Evolutionary conservation across 92 coral and sea anemone species (phyloP).

Genomic region (Chrysogorgia sp.): DNA sequence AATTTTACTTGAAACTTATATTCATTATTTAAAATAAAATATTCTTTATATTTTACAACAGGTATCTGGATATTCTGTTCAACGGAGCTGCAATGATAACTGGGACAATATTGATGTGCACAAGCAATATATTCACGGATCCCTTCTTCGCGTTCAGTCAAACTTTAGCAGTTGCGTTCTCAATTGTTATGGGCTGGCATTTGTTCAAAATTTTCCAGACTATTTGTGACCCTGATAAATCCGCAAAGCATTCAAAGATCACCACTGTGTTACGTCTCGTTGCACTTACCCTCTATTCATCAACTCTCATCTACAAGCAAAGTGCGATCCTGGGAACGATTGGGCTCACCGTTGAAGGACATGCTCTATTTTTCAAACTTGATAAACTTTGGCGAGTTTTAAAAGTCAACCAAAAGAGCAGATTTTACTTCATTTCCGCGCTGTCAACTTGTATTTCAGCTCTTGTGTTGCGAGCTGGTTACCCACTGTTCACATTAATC

Average conservation of each 20-base stretch:
- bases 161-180: conserved; percentile 60
- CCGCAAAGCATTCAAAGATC: conserved; percentile 74
- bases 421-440: conserved; percentile 47
- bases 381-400: conserved; percentile 61
- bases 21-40: neutral
- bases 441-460: conserved; percentile 58
- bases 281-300: conserved; percentile 66
- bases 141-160: conserved; percentile 76
- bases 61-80: conserved; percentile 76
- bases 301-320: conserved; percentile 68
- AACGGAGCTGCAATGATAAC: conserved; percentile 64
- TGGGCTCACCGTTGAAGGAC: conserved; percentile 80
- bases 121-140: conserved; percentile 59
- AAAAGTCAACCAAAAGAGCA: conserved; percentile 26
- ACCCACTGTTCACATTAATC: conserved; percentile 69
- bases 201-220: conserved; percentile 80
- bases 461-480: conserved; percentile 67
- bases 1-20: too few relatives aligned
- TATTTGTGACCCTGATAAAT: conserved; percentile 51
- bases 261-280: conserved; percentile 82
- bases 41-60: conserved; percentile 45
- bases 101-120: conserved; percentile 63
- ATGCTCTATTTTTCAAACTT: conserved; percentile 81
- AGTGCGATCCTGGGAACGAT: conserved; percentile 75
- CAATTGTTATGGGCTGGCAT: conserved; percentile 77